Conservation (phyloP, 2,888 invertebrate genomes). For the Eilema sororculum region DNA sequence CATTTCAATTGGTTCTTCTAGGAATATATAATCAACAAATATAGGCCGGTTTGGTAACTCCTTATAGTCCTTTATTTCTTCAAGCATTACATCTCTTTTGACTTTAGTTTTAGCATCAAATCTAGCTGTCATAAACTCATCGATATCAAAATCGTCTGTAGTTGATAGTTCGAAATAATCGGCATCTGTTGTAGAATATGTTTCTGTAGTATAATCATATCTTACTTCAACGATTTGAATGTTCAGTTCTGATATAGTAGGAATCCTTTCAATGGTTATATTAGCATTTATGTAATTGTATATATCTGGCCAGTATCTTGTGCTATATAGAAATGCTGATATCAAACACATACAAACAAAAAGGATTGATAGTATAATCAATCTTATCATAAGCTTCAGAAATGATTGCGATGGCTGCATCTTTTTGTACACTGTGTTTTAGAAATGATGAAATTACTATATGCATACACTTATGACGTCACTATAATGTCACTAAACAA, state of each 20-base stretch:
- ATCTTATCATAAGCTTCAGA: slow-evolving; percentile 66
- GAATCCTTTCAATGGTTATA: slow-evolving; percentile 78
- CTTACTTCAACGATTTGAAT: slow-evolving; percentile 52
- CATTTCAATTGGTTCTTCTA: slow-evolving; percentile 53
- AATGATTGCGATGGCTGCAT: slow-evolving; percentile 68
- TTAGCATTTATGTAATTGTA: slow-evolving; percentile 78
- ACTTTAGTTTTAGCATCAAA: slow-evolving; percentile 45
- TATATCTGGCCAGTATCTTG: slow-evolving; percentile 77
- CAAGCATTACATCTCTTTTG: slow-evolving; percentile 51
- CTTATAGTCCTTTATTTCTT: slow-evolving; percentile 47
- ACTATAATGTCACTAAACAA: background rate
- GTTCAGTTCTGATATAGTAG: slow-evolving; percentile 74
- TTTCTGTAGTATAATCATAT: slow-evolving; percentile 61
- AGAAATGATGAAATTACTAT: too few species aligned
- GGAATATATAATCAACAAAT: slow-evolving; percentile 70
- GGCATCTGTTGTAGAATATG: slow-evolving; percentile 59
- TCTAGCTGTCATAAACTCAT: slow-evolving; percentile 61
- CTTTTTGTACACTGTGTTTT: slow-evolving; percentile 30
- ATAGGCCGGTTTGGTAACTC: slow-evolving; percentile 42
- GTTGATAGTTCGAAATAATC: slow-evolving; percentile 59
- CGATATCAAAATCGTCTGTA: slow-evolving; percentile 55
- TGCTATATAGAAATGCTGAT: slow-evolving; percentile 71
- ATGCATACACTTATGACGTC: slow-evolving; percentile 10
- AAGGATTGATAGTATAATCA: slow-evolving; percentile 69
- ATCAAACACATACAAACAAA: slow-evolving; percentile 71